A percentile compares a stretch with the other conserved stretches of the same genome.
Evolutionary conservation across 2,888 invertebrate genomes (phyloP).

Genomic region (Tetragnatha montana): DNA sequence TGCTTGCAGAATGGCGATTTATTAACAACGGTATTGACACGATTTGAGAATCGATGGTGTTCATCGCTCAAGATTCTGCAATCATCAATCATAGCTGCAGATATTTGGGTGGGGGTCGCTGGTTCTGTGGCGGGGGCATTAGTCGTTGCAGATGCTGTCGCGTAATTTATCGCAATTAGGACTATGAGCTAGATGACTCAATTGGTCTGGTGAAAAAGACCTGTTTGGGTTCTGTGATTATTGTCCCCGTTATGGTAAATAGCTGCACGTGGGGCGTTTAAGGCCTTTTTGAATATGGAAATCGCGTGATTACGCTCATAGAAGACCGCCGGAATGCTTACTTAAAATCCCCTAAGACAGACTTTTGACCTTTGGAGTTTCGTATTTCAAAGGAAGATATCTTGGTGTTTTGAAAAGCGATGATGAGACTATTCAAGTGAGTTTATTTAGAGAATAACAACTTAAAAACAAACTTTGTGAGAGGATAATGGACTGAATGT

Average conservation of each 20-base stretch:
- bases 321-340: too few relatives aligned
- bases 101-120: neutral
- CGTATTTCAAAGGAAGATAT: too few relatives aligned
- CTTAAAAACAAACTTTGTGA: too few relatives aligned
- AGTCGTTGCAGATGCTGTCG: conserved; percentile 6
- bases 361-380: too few relatives aligned
- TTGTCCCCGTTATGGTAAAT: neutral
- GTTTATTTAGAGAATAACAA: too few relatives aligned
- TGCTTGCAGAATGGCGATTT: conserved; percentile 9
- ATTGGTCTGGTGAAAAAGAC: conserved; percentile 23
- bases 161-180: conserved; percentile 43
- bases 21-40: conserved; percentile 36
- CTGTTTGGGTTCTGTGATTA: neutral
- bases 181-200: conserved; percentile 22
- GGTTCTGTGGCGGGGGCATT: conserved; percentile 6
- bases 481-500: too few relatives aligned
- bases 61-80: conserved; percentile 14
- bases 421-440: too few relatives aligned
- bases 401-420: too few relatives aligned
- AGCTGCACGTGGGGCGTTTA: neutral
- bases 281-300: neutral
- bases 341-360: too few relatives aligned
- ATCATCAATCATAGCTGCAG: conserved; percentile 21
- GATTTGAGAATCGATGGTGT: neutral
- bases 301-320: too few relatives aligned